These are phyloP conservation scores for Galerucella calmariensis DNA, from an alignment of 2,888 invertebrate genomes.

Conservation along the genomic window DNA sequence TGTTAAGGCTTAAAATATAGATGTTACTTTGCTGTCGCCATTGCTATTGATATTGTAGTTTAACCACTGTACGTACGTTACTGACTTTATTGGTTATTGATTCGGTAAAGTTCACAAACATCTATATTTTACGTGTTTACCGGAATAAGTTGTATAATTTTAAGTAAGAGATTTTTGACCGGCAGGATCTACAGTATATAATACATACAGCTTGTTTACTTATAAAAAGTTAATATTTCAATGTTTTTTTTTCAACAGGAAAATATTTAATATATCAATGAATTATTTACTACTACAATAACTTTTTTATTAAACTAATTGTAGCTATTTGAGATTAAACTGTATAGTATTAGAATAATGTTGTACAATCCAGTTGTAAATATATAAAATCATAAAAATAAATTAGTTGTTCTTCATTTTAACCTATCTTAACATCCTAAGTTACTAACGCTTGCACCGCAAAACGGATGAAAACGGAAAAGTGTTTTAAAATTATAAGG, in stretches of 20 bases:
- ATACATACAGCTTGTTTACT: slow-evolving; percentile 13
- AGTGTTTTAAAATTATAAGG: no score
- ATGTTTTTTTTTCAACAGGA: slow-evolving; percentile 52
- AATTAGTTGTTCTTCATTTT: slow-evolving; percentile 18
- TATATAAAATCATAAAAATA: slow-evolving; percentile 54
- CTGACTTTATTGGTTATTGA: slow-evolving; percentile 12
- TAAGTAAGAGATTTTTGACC: slow-evolving; percentile 4
- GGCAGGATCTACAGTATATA: slow-evolving; percentile 1
- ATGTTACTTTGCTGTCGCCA: slow-evolving; percentile 9
- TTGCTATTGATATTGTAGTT: slow-evolving; percentile 17
- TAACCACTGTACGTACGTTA: slow-evolving; percentile 3
- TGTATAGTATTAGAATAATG: slow-evolving; percentile 65
- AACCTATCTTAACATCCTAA: not conserved
- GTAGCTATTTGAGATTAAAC: slow-evolving; percentile 63
- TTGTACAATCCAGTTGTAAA: slow-evolving; percentile 66
- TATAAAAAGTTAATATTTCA: slow-evolving; percentile 54
- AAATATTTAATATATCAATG: slow-evolving; percentile 58
- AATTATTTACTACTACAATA: slow-evolving; percentile 61
- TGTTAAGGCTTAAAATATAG: slow-evolving; percentile 20
- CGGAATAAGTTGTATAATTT: slow-evolving; percentile 12
- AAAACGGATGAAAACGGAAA: no score
- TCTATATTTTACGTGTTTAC: slow-evolving; percentile 17
- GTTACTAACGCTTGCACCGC: not conserved
- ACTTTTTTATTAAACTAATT: slow-evolving; percentile 64
- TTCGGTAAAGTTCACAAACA: not conserved